These are phyloP conservation scores for Caerostris extrusa DNA, from an alignment of 1,140 invertebrate genomes.

Conservation along the genomic window DNA sequence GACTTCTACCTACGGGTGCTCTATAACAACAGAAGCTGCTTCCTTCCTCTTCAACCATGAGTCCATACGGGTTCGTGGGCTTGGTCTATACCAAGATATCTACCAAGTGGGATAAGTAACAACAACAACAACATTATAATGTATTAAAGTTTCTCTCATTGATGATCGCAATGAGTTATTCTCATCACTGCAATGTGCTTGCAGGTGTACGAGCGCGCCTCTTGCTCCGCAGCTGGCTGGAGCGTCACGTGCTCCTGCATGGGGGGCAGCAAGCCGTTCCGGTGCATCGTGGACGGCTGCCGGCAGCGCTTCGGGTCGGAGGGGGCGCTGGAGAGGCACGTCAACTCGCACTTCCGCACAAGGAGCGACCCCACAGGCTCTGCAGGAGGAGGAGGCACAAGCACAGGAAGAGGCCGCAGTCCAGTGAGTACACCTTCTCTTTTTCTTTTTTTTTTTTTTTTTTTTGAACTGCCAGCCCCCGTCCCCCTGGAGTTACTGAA, in stretches of 20 bases:
- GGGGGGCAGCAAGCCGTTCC: slow-evolving; percentile 94
- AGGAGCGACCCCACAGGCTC: neutral
- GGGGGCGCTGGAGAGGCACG: slow-evolving; percentile 93
- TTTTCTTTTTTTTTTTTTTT: neutral
- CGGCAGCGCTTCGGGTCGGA: slow-evolving; percentile 94
- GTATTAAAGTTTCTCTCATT: no score
- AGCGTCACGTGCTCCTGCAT: slow-evolving; percentile 92
- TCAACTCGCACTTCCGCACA: slow-evolving; percentile 92
- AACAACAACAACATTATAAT: no score
- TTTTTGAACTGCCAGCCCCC: no score
- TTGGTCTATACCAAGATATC: no score
- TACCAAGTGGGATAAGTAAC: no score
- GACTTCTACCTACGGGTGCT: no score
- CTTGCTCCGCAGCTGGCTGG: slow-evolving; percentile 95
- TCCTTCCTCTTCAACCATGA: no score
- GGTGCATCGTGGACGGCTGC: slow-evolving; percentile 96
- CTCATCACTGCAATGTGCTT: neutral
- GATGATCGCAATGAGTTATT: no score
- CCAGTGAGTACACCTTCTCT: slow-evolving; percentile 11
- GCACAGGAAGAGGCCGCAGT: slow-evolving; percentile 44
- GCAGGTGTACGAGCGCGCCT: slow-evolving; percentile 90
- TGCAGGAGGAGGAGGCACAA: slow-evolving; percentile 53
- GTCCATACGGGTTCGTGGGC: no score
- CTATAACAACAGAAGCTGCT: no score
- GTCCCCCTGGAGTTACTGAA: no score